These are phyloP conservation scores for Phoxinus phoxinus DNA, from an alignment of 2,113 vertebrate species.

Conservation along the genomic window DNA sequence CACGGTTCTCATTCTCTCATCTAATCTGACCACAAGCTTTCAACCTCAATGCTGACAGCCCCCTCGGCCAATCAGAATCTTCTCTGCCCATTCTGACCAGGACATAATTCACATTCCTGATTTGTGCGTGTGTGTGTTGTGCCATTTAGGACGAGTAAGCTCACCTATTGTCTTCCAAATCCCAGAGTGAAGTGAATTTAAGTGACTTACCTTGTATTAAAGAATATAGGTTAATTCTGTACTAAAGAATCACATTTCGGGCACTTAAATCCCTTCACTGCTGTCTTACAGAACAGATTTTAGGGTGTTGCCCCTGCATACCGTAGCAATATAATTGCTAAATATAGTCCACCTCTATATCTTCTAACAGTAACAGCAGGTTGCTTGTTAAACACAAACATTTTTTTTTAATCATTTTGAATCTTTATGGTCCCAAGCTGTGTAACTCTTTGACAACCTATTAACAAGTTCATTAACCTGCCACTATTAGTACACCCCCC, in stretches of 20 bases:
- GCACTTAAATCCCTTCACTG: background rate
- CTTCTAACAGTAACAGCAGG: background rate
- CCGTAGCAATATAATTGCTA: background rate
- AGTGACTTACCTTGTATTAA: background rate
- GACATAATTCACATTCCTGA: slow-evolving; percentile 31
- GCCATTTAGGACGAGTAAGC: background rate
- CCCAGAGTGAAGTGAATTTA: background rate
- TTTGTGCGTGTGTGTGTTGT: slow-evolving; percentile 9
- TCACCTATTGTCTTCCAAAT: background rate
- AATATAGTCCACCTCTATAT: background rate
- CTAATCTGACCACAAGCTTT: slow-evolving; percentile 34
- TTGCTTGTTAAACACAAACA: background rate
- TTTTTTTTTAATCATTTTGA: too few species aligned
- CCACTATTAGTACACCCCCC: background rate
- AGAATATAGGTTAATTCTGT: background rate
- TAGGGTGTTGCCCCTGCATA: background rate
- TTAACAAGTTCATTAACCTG: background rate
- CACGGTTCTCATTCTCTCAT: slow-evolving; percentile 34
- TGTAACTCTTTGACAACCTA: background rate
- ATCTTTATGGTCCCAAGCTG: background rate
- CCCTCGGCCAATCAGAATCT: slow-evolving; percentile 48
- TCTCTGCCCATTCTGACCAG: slow-evolving; percentile 16
- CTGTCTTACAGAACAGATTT: background rate
- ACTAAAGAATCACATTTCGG: background rate
- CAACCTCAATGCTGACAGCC: slow-evolving; percentile 48